These are phyloP conservation scores for Itoplectis maculator DNA, from an alignment of 2,888 invertebrate genomes.

Conservation along the genomic window DNA sequence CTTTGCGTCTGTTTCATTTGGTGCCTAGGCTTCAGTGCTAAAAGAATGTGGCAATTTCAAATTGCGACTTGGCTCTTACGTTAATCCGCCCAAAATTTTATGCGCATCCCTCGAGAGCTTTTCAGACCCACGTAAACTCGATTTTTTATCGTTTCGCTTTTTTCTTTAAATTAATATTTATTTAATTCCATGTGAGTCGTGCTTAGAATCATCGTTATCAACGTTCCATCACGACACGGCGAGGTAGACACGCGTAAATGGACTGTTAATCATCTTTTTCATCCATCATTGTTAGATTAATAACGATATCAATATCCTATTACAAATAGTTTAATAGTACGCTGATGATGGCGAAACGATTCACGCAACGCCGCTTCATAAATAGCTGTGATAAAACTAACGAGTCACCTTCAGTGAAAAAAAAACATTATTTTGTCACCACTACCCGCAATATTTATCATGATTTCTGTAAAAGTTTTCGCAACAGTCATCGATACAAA, in stretches of 20 bases:
- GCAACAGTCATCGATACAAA: background rate
- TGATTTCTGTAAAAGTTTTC: background rate
- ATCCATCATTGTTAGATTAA: conserved; percentile 32
- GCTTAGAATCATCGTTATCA: conserved; percentile 45
- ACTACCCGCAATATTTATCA: conserved; percentile 2
- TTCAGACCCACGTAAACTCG: background rate
- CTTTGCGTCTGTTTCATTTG: conserved; percentile 7
- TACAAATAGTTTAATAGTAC: conserved; percentile 53
- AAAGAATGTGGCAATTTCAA: conserved; percentile 44
- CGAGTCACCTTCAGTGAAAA: background rate
- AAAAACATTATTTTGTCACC: background rate
- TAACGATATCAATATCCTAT: conserved; percentile 46
- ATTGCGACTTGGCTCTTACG: conserved; percentile 1
- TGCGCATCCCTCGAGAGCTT: background rate
- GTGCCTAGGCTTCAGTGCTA: conserved; percentile 34
- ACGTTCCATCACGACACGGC: conserved; percentile 34
- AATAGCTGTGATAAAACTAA: conserved; percentile 45
- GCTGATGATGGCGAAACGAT: conserved; percentile 42
- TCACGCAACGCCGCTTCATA: conserved; percentile 33
- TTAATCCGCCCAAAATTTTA: conserved; percentile 8
- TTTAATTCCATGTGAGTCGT: conserved; percentile 29
- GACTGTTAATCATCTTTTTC: conserved; percentile 35
- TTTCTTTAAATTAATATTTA: background rate
- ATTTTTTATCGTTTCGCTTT: background rate
- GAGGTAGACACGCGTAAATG: conserved; percentile 61